Percentiles rank a stretch among this genome's conserved stretches.
These are phyloP conservation scores for Drosophila demipolita DNA, from an alignment of 2,888 invertebrate species.

Conservation along the genomic window DNA sequence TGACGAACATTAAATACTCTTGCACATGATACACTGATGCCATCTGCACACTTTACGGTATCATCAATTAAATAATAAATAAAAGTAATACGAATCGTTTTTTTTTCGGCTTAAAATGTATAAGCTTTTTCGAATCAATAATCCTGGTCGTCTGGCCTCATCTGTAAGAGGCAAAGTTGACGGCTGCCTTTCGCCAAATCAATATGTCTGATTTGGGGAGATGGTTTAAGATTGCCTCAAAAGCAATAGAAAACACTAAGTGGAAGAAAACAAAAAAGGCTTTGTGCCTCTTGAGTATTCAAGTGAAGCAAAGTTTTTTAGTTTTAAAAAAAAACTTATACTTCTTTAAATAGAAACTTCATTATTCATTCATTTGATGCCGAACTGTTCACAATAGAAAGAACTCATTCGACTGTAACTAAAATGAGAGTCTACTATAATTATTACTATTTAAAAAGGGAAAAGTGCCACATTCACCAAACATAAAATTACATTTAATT, in stretches of 20 bases:
- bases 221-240: constrained; percentile 5
- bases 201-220: constrained; percentile 13
- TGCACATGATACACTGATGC: constrained; percentile 11
- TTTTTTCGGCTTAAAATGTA: neutral
- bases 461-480: neutral
- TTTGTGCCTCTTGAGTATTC: constrained; percentile 5
- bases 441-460: neutral
- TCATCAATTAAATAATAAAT: constrained; percentile 9
- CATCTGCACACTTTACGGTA: constrained; percentile 6
- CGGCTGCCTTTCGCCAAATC: constrained; percentile 24
- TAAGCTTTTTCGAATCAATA: constrained; percentile 2
- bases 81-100: neutral
- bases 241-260: constrained; percentile 6
- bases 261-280: constrained; percentile 3
- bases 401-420: constrained; percentile 9
- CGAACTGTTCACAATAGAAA: neutral
- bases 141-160: neutral
- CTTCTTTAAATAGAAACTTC: neutral
- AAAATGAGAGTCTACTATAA: constrained; percentile 6
- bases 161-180: constrained; percentile 7
- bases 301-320: constrained; percentile 1
- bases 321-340: constrained; percentile 1
- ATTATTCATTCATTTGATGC: neutral
- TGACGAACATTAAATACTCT: constrained; percentile 45
- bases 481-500: neutral